Evolutionary conservation across 2,888 invertebrate genomes (phyloP), one percentile per base, ranked within the genome.

Genomic region (Chaetogeoica ovagalla): DNA sequence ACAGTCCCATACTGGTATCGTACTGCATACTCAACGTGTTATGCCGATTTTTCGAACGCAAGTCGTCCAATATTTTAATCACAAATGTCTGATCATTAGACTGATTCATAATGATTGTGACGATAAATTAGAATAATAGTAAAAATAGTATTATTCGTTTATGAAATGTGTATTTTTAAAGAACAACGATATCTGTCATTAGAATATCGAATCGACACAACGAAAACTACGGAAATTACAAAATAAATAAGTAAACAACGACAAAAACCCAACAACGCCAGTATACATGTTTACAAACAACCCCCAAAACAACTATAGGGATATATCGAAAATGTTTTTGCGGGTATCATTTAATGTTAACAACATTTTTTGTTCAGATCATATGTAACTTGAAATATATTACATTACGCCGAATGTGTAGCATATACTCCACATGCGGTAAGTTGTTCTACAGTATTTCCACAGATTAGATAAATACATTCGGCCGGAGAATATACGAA

Each of bases 51-150:
- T 52, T 62, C 6, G 79, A 71, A 39, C 79, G 79, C 15, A 79
- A 63, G 71, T 79, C 71, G 6, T 79, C 79, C 62, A 79, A 79
- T 71, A 79, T 79, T 63, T 79, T 79, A 8, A 79, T 63, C 13
- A 79, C 79, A 43, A 79, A 79, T 17, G 79, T 79, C 52, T 79
- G 79, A 63, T 79, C 79, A 63, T 79, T 79, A n/a, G 79, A 55
- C 57, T 71, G 63, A 63, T 79, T 71, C 79, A 79, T 79, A 11
- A 19, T 57, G 66, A 8, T 43, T 66, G 17, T 6, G 17, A 37
- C 65, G 8, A 3, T 19, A 37, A 21, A 37, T 17, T 55, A 0
- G n/a, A 23, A 2, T 21, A 15, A 71, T 37, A 60, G 7, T 48
- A 62, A 17, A 60, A 68, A 69, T 30, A 2, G 8, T 55, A 48